phyloP scores from a whole-genome alignment of 2,113 vertebrate species.

The Psittacara wagleri region DNA sequence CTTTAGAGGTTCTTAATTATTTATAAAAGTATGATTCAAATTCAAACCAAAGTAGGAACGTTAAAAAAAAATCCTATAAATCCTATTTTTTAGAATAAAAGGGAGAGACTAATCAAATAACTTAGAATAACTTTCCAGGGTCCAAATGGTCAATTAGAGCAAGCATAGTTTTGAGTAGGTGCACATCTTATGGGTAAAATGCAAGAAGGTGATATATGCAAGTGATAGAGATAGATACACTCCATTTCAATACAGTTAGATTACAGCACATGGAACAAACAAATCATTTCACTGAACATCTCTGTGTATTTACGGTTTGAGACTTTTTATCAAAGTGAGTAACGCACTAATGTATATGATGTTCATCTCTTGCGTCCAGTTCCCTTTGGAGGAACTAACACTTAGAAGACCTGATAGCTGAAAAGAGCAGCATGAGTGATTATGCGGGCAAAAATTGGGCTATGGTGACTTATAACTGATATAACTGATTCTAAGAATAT shows the following conservation, averaged over 20 bases:
- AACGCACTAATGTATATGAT: background rate
- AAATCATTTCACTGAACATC: background rate
- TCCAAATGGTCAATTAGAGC: background rate
- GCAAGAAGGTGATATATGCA: background rate
- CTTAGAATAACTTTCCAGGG: background rate
- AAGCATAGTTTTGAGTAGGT: background rate
- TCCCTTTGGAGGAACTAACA: background rate
- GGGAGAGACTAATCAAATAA: background rate
- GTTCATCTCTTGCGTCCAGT: background rate
- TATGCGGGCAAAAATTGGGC: background rate
- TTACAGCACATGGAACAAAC: background rate
- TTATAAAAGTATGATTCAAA: background rate
- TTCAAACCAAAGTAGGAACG: background rate
- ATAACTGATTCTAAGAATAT: background rate
- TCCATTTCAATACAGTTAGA: background rate
- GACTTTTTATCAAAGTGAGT: background rate
- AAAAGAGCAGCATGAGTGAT: background rate
- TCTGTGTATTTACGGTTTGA: background rate
- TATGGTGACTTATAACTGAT: background rate
- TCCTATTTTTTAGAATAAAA: background rate
- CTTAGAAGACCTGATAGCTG: background rate
- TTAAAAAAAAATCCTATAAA: background rate
- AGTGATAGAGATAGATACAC: too few relatives aligned
- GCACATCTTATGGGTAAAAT: background rate
- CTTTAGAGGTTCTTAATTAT: background rate